Percentiles rank a stretch among this genome's conserved stretches.
phyloP scores from a whole-genome alignment of 2,888 invertebrate genomes.

The Troglohyphantes excavatus region DNA sequence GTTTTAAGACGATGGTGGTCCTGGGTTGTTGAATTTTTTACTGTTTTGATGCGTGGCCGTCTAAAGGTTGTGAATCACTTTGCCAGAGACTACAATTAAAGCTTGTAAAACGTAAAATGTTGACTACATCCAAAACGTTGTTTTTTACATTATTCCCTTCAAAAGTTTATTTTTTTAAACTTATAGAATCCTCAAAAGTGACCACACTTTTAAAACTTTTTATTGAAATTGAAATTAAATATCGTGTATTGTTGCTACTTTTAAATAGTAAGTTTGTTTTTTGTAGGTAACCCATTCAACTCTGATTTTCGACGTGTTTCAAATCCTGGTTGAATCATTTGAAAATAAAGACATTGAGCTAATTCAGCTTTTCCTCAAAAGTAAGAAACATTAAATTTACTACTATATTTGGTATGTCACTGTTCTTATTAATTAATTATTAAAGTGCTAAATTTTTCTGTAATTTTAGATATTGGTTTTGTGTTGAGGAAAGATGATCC shows the following conservation, averaged over 20 bases:
- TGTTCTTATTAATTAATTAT: background rate
- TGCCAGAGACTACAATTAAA: too few species aligned
- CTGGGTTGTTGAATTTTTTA: too few species aligned
- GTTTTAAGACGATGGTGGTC: too few species aligned
- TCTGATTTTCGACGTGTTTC: conserved; percentile 91
- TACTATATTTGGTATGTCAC: background rate
- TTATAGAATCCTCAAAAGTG: too few species aligned
- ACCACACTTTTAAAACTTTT: too few species aligned
- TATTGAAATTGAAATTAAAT: too few species aligned
- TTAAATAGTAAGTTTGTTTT: conserved; percentile 15
- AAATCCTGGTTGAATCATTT: conserved; percentile 86
- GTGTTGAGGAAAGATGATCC: conserved; percentile 93
- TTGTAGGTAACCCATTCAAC: conserved; percentile 89
- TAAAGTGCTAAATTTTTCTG: background rate
- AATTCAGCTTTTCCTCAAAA: conserved; percentile 89
- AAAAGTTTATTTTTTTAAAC: too few species aligned
- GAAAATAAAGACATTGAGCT: conserved; percentile 92
- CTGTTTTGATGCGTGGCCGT: too few species aligned
- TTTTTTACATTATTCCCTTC: too few species aligned
- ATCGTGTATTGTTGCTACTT: background rate
- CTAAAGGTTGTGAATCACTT: too few species aligned
- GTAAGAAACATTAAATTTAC: conserved; percentile 82
- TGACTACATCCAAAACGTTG: too few species aligned
- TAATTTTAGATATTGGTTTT: conserved; percentile 86
- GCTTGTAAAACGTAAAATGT: too few species aligned